Base-by-base conservation (phyloP, 2,888 invertebrate genomes). In the Alloscopus bannaensis region DNA sequence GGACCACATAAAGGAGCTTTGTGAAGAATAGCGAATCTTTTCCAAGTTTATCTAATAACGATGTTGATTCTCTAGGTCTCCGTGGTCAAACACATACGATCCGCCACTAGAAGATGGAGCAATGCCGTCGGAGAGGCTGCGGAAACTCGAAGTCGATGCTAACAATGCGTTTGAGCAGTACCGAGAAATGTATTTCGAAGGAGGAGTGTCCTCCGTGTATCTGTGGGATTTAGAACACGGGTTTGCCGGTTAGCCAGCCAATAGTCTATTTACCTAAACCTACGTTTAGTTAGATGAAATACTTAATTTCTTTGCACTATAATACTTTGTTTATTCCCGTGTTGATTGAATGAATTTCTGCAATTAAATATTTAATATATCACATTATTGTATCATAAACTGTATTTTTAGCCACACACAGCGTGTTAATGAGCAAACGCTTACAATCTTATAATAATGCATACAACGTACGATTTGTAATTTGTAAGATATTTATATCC, bases 151-250 rank as follows among this genome's bases (percentile, higher is more conserved):
- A 91, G 92, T 99, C 80, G 99, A 99, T 88, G 99, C 98, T 0
- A 99, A 99, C 89, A 93, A 95, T 88, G 99, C 99, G 16, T 99
- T 99, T 88, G 98, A 99, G 89, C 97, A 97, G 88, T 99, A 99
- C 88, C 93, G 98, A 87, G 99, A 99, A 89, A 95, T 99, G 94
- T 99, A 99, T 89, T 99, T 97, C 89, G 99, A 99, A 89, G 99
- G 99, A 70, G 99, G 99, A 0, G 98, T 99, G 0, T 99, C 99
- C 20, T 99, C 99, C 4, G 99, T 99, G 2, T 99, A 99, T 89
- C 91, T 99, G 83, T 99, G 99, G 99, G 99, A 99, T 87, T 91
- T 99, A 88, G 99, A 99, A 88, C 95, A 96, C 89, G 99, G 99
- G 3, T 99, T 99, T 91, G 99, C 97, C 85, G 94, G 94, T 91